phyloP scores from a whole-genome alignment of 2,113 vertebrate genomes.

The Cathartes aura region DNA sequence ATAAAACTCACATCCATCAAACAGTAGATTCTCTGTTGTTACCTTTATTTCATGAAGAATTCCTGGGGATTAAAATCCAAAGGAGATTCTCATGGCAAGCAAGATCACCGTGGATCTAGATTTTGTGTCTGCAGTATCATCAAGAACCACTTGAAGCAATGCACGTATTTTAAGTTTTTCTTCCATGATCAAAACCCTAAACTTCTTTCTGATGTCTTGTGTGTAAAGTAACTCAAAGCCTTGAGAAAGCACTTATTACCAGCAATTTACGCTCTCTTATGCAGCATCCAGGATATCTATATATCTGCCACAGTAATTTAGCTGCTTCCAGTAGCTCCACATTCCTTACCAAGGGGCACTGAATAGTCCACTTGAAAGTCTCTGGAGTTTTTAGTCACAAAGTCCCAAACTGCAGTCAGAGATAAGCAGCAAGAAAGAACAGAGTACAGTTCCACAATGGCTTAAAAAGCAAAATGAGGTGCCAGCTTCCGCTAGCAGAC shows the following conservation, averaged over 20 bases:
- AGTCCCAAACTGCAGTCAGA: slow-evolving; percentile 49
- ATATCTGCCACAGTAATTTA: slow-evolving; percentile 37
- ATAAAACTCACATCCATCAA: slow-evolving; percentile 37
- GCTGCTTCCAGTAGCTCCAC: slow-evolving; percentile 39
- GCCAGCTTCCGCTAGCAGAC: slow-evolving; percentile 36
- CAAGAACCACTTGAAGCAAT: slow-evolving; percentile 45
- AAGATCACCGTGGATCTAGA: slow-evolving; percentile 37
- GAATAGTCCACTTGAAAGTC: slow-evolving; percentile 39
- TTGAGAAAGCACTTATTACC: slow-evolving; percentile 22
- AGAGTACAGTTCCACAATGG: slow-evolving; percentile 30
- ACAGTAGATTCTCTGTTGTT: slow-evolving; percentile 6
- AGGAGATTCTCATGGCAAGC: background rate
- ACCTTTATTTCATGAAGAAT: slow-evolving; percentile 17
- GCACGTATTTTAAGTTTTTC: background rate
- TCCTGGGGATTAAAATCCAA: slow-evolving; percentile 33
- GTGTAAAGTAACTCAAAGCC: slow-evolving; percentile 46
- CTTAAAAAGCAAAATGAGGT: slow-evolving; percentile 47
- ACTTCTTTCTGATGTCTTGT: slow-evolving; percentile 30
- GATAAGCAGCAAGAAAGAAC: slow-evolving; percentile 62
- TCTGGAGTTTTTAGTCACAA: slow-evolving; percentile 39
- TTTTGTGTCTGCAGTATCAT: background rate
- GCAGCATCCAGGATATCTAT: background rate
- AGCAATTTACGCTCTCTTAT: background rate
- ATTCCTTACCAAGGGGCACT: slow-evolving; percentile 30
- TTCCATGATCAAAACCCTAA: slow-evolving; percentile 38